Evolutionary conservation across 2,797 vertebrate species (phyloP), one percentile per base, ranked within the genome.

Genomic region (Euphonia xanthogaster): DNA sequence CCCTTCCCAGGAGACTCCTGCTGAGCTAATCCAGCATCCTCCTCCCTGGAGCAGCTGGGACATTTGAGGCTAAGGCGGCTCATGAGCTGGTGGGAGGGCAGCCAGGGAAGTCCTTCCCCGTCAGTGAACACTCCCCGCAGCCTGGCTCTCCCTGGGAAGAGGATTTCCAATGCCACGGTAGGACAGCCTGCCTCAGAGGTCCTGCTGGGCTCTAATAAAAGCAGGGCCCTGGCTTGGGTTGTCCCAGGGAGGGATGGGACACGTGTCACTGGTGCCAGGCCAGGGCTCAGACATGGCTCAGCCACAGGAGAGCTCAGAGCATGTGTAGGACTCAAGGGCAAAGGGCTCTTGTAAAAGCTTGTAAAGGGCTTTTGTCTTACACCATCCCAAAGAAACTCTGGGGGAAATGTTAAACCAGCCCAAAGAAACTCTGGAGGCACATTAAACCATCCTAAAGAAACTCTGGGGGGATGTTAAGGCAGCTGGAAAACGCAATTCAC

Each of bases 1-100:
- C 25, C n/a, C 86, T 91, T 83, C 94, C 87, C 93, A 71, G 84
- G 95, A 92, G 92, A 85, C 75, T 90, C 94, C 68, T 73, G 15
- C 11, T 77, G 65, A 94, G 93, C 88, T 84, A 47, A 92, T 50
- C 47, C 15, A 87, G 72, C 75, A 74, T 61, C 84, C 93, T 93
- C 92, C 94, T 83, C 70, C 85, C 84, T 2, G 4, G 31, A 94
- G 89, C 92, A 88, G 80, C 82, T 80, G 85, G 94, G 95, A 84
- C 76, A 62, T 86, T 65, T 78, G 82, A 94, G 85, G 87, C 78
- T 80, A 87, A 92, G 81, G 23, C 7, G 4, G 81, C 51, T 83
- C 19, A 18, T 0, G 10, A 75, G 5, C 8, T 45, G 75, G 91
- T 37, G 75, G 62, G 89, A 96, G 88, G 90, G 90, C 92, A 86